These are phyloP conservation scores for Tinamus major DNA, from an alignment of 2,797 vertebrate genomes.

Conservation along the genomic window DNA sequence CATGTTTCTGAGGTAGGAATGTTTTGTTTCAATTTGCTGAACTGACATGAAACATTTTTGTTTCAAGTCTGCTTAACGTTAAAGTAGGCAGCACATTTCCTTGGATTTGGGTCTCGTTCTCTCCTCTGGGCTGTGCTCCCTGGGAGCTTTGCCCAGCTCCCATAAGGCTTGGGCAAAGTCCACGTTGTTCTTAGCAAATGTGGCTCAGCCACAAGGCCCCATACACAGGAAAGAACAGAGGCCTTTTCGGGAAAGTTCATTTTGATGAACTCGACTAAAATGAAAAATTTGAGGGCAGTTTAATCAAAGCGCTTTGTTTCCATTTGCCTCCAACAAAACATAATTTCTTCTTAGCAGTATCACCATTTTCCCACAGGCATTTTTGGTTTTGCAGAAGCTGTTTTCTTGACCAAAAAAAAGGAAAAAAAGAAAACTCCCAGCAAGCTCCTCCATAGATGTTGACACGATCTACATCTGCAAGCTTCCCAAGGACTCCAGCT, in stretches of 20 bases:
- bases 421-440: neutral
- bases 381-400: neutral
- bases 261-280: neutral
- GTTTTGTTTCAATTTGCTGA: conserved; percentile 73
- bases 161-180: conserved; percentile 57
- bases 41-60: conserved; percentile 54
- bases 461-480: neutral
- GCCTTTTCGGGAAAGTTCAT: conserved; percentile 11
- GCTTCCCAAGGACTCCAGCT: fast-evolving
- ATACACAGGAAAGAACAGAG: neutral
- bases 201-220: conserved; percentile 22
- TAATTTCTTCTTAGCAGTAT: neutral
- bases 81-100: conserved; percentile 44
- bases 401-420: neutral
- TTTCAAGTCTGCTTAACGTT: conserved; percentile 68
- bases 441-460: neutral
- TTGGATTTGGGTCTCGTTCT: conserved; percentile 61
- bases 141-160: conserved; percentile 61
- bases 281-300: neutral
- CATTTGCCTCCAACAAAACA: neutral
- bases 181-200: conserved; percentile 15
- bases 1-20: conserved; percentile 67
- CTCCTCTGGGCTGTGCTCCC: conserved; percentile 54
- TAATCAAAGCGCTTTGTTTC: neutral
- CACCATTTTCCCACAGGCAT: neutral